Percentiles rank a stretch among this genome's conserved stretches.
Evolutionary conservation across 2,888 invertebrate species (phyloP).

Genomic region (Stenodema calcarata): DNA sequence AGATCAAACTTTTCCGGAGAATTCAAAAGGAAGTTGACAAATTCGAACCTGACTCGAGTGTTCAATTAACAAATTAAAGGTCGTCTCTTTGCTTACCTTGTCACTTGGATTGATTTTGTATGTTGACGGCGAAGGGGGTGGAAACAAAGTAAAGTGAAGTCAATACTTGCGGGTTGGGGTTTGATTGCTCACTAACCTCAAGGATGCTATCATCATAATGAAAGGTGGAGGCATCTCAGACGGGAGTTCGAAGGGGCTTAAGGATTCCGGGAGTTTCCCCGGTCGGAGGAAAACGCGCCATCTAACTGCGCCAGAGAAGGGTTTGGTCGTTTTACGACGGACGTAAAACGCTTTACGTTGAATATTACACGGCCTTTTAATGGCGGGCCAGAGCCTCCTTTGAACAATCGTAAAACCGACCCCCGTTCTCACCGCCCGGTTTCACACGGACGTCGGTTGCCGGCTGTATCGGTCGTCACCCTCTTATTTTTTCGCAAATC

Average conservation of each 20-base stretch:
- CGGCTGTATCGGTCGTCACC: not conserved
- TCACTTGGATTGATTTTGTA: not conserved
- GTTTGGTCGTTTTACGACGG: conserved; percentile 30
- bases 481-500: not conserved
- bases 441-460: not conserved
- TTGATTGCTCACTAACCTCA: conserved; percentile 49
- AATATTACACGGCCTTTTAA: conserved; percentile 54
- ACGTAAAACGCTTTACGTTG: conserved; percentile 55
- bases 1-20: not conserved
- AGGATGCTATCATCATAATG: conserved; percentile 47
- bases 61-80: conserved; percentile 25
- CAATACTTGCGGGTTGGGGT: conserved; percentile 46
- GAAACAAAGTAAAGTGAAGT: conserved; percentile 23
- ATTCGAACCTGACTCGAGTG: not conserved
- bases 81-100: not conserved
- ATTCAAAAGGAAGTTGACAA: not conserved
- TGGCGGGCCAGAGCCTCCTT: conserved; percentile 45
- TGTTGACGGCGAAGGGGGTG: not conserved
- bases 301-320: conserved; percentile 13
- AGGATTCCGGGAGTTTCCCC: not conserved
- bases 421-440: not conserved
- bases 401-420: conserved; percentile 46
- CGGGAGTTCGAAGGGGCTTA: not conserved
- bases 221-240: conserved; percentile 15
- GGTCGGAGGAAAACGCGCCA: not conserved